Conservation (phyloP, 2,888 invertebrate species). For the Acanthosepion pharaonis region DNA sequence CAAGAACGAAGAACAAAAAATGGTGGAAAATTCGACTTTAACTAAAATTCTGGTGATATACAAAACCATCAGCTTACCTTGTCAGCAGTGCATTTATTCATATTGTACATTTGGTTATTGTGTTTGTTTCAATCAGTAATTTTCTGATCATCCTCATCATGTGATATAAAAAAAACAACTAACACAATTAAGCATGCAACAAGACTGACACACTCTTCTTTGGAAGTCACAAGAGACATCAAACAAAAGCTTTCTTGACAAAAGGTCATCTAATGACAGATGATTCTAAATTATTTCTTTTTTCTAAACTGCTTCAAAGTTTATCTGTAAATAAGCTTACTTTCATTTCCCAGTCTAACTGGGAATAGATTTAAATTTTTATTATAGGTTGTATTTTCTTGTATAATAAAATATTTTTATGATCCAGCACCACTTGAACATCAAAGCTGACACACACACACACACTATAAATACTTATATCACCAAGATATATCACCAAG, state of each 20-base stretch:
- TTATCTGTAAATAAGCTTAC: not conserved
- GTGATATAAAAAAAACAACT: not conserved
- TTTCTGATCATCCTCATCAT: not conserved
- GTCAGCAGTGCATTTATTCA: not conserved
- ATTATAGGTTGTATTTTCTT: too few relatives aligned
- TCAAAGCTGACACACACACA: too few relatives aligned
- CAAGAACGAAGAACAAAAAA: not conserved
- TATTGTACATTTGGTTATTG: not conserved
- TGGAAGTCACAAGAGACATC: not conserved
- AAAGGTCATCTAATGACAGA: not conserved
- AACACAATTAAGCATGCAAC: not conserved
- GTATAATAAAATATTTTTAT: too few relatives aligned
- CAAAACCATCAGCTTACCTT: not conserved
- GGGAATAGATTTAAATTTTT: too few relatives aligned
- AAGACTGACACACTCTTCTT: not conserved
- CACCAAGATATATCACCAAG: too few relatives aligned
- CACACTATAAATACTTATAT: too few relatives aligned
- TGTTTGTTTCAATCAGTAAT: not conserved
- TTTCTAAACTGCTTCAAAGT: not conserved
- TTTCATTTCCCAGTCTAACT: too few relatives aligned
- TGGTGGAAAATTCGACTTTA: not conserved
- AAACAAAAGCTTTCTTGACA: conserved; percentile 20
- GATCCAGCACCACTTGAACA: too few relatives aligned
- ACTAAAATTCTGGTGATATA: not conserved
- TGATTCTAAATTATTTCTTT: not conserved